Evolutionary conservation across 1,140 invertebrate species (phyloP), one percentile per base, ranked within the genome.

Genomic region (Drosophila melanica): DNA sequence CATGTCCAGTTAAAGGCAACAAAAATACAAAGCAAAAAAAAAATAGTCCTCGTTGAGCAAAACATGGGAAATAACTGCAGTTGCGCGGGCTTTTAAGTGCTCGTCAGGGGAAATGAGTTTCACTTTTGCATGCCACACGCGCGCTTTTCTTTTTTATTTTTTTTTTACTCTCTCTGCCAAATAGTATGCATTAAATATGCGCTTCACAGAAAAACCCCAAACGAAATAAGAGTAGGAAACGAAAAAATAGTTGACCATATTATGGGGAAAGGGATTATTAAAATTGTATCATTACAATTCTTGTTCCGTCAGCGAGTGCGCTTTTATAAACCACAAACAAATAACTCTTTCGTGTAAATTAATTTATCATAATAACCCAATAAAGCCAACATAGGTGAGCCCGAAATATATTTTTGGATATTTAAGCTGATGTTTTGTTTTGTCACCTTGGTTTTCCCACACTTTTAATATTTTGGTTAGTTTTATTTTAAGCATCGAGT

Each of bases 31-130:
- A n/a, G 23, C 20, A 35, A 39, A 64, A 64, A 37, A 35, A 62
- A 57, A 42, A 42, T 27, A 48, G 41, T 68, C 16, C 44, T 39
- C 51, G 23, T 35, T 66, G 48, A 47, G 58, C 48, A 66, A 72
- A 87, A 86, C 84, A 86, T 69, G 82, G 69, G 47, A 73, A 87
- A 87, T 86, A 89, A 82, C 82, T 86, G 82, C 79, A 89, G 64
- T 73, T 71, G 62, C 42, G 84, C 75, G 81, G 64, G 67, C 82
- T 81, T 85, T 87, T 68, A 71, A 87, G 82, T 79, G 72, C 71
- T 59, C 65, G 50, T 55, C 64, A 50, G 18, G 65, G 58, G 75
- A 58, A 76, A 86, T 72, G 57, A 62, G 57, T 70, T 70, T 62
- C 60, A 64, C 20, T 53, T 81, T 87, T 79, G 82, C 82, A 86